Evolutionary conservation across 2,888 invertebrate species (phyloP).

Genomic region (Steinernema hermaphroditum): DNA sequence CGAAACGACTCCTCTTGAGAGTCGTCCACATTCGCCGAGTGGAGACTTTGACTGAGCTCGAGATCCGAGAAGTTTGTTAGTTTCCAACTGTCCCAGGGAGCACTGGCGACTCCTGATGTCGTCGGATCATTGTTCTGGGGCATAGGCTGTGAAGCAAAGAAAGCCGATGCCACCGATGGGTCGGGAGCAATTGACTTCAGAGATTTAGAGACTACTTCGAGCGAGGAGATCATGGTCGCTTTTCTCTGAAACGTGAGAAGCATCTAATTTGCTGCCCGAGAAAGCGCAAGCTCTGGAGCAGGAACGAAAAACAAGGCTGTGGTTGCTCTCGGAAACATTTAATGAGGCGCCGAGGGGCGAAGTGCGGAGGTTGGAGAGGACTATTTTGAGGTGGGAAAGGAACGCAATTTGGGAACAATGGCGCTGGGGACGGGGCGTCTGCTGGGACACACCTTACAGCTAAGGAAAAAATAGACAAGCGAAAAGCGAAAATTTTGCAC

Average conservation of each 20-base stretch:
- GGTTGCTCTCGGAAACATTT: no score
- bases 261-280: no score
- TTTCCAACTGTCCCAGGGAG: neutral
- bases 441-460: no score
- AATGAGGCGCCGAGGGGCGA: no score
- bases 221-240: conserved; percentile 32
- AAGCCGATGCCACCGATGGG: neutral
- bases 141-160: neutral
- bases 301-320: no score
- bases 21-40: conserved; percentile 28
- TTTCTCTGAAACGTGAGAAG: neutral
- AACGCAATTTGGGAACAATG: no score
- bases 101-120: neutral
- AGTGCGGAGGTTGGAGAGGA: no score
- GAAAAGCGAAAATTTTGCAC: no score
- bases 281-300: no score
- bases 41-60: conserved; percentile 31
- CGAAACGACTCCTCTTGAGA: conserved; percentile 36
- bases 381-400: no score
- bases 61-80: conserved; percentile 32
- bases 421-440: no score
- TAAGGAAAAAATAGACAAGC: no score
- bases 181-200: conserved; percentile 5
- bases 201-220: conserved; percentile 35
- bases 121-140: neutral